A percentile compares a stretch with the other conserved stretches of the same genome.
Conservation (phyloP, 2,113 vertebrate genomes). For the Alces alces region DNA sequence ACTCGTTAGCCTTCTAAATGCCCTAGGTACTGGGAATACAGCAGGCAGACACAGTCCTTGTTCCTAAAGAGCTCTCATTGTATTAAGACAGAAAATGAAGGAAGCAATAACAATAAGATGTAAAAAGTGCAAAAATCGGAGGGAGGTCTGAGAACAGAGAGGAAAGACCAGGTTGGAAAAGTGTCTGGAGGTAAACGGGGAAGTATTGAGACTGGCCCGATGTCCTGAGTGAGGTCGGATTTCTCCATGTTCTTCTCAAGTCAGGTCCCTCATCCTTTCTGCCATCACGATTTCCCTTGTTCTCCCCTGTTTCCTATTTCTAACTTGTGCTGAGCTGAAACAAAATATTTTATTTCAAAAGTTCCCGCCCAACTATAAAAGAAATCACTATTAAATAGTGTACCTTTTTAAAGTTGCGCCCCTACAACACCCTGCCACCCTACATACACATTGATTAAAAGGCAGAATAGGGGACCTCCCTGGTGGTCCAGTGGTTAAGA, state of each 20-base stretch:
- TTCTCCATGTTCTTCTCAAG: neutral
- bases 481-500: too few species aligned
- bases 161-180: neutral
- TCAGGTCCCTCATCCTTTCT: neutral
- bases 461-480: neutral
- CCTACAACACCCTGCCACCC: neutral
- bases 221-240: neutral
- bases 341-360: neutral
- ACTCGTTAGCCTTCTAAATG: neutral
- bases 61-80: neutral
- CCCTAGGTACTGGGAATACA: neutral
- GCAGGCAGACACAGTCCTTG: neutral
- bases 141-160: neutral
- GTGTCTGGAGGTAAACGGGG: rapidly evolving
- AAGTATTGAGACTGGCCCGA: neutral
- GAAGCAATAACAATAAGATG: neutral
- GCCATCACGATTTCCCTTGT: rapidly evolving
- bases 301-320: neutral
- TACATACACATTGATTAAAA: neutral
- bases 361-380: neutral
- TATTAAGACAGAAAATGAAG: neutral
- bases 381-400: neutral
- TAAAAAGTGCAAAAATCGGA: neutral
- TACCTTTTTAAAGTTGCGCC: neutral
- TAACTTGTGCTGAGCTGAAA: neutral